Evolutionary conservation across 2,113 vertebrate species (phyloP).

Genomic region (Odocoileus virginianus): DNA sequence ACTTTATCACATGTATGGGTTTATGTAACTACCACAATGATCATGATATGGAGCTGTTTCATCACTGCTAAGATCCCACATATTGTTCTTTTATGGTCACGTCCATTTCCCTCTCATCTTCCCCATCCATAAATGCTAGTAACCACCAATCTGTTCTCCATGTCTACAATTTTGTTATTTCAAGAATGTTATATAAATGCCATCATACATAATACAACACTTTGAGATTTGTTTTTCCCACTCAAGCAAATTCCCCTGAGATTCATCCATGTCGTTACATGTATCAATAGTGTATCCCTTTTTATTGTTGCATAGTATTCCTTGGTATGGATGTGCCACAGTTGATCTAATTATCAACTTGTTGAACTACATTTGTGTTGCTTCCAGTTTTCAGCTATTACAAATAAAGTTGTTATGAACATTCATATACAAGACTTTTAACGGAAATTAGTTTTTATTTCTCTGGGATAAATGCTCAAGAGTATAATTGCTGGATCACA

Average conservation of each 20-base stretch:
- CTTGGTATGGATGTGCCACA: background rate
- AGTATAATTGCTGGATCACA: background rate
- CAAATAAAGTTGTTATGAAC: background rate
- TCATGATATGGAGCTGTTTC: background rate
- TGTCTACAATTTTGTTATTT: background rate
- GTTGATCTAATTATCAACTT: background rate
- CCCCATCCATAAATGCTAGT: background rate
- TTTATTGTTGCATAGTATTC: background rate
- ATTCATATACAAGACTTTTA: background rate
- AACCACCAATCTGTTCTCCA: background rate
- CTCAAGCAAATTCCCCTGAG: background rate
- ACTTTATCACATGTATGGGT: background rate
- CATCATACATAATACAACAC: background rate
- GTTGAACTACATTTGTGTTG: background rate
- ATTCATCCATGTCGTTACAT: background rate
- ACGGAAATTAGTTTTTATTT: background rate
- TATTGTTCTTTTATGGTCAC: background rate
- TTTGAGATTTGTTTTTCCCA: background rate
- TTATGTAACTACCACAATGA: background rate
- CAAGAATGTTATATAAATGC: background rate
- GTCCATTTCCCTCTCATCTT: background rate
- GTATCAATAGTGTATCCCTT: background rate
- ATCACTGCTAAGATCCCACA: background rate
- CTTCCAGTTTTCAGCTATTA: background rate
- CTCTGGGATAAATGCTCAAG: background rate